phyloP scores from a whole-genome alignment of 2,113 vertebrate species.

The Prionailurus bengalensis region DNA sequence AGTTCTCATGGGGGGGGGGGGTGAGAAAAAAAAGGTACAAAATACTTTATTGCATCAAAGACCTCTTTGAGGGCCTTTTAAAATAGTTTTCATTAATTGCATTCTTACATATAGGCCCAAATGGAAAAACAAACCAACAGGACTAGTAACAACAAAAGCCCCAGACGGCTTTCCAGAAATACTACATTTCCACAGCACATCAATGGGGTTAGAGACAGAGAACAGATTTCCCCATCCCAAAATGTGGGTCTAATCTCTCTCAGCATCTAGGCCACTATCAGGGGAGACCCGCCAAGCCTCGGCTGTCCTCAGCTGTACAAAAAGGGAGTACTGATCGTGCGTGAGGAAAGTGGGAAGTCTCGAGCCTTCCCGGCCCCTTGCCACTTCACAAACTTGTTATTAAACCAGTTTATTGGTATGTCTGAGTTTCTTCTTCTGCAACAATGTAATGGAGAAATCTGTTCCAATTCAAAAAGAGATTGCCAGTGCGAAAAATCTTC shows the following conservation, averaged over 20 bases:
- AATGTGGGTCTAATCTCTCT: conserved; percentile 22
- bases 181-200: background rate
- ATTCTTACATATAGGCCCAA: conserved; percentile 13
- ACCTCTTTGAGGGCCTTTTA: conserved; percentile 6
- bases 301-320: conserved; percentile 13
- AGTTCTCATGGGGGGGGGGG: background rate
- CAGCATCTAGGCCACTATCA: conserved; percentile 57
- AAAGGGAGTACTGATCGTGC: background rate
- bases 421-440: conserved; percentile 74
- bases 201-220: background rate
- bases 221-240: conserved; percentile 51
- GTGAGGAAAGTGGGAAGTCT: background rate
- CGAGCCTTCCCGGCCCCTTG: background rate
- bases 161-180: background rate
- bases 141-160: background rate
- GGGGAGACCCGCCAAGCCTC: background rate
- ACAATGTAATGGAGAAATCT: conserved; percentile 80
- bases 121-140: background rate
- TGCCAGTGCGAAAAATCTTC: conserved; percentile 30
- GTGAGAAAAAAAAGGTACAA: background rate
- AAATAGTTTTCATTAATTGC: conserved; percentile 64
- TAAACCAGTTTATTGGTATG: conserved; percentile 43
- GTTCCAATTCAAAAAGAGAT: conserved; percentile 36
- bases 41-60: conserved; percentile 10
- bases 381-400: conserved; percentile 76